Percentiles rank a stretch among this genome's conserved stretches.
Evolutionary conservation across 2,113 vertebrate genomes (phyloP).

Genomic region (Amblyornis subalaris): DNA sequence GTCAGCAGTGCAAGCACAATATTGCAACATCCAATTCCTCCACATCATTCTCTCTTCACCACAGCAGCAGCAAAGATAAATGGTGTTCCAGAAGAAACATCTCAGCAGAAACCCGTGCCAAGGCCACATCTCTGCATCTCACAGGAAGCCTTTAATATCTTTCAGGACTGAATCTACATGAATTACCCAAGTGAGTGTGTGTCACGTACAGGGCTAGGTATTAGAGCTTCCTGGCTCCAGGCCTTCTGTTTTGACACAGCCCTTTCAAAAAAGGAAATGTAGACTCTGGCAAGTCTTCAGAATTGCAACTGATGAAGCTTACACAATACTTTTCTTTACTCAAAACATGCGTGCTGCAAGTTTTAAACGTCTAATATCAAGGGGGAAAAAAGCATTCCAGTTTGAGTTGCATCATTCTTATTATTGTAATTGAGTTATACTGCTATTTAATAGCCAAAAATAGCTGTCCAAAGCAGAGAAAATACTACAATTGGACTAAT

Average conservation of each 20-base stretch:
- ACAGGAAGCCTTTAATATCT: neutral
- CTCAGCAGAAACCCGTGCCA: conserved; percentile 14
- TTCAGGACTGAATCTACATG: neutral
- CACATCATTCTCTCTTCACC: neutral
- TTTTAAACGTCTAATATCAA: neutral
- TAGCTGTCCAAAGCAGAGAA: neutral
- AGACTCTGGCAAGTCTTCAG: neutral
- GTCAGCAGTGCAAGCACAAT: neutral
- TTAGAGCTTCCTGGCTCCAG: neutral
- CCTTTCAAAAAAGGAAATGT: neutral
- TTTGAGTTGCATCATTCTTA: neutral
- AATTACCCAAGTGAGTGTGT: neutral
- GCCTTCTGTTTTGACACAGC: neutral
- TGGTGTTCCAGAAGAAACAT: neutral
- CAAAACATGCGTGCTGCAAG: neutral
- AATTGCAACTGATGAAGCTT: neutral
- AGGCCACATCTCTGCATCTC: neutral
- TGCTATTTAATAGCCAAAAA: neutral
- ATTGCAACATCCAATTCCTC: neutral
- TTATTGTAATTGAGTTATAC: neutral
- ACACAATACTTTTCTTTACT: neutral
- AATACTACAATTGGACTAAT: neutral
- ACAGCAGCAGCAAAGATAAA: neutral
- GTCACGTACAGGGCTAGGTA: neutral
- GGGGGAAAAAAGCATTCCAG: fast-evolving